Base-by-base conservation (phyloP, 2,888 invertebrate species). In the Odontothrips loti region DNA sequence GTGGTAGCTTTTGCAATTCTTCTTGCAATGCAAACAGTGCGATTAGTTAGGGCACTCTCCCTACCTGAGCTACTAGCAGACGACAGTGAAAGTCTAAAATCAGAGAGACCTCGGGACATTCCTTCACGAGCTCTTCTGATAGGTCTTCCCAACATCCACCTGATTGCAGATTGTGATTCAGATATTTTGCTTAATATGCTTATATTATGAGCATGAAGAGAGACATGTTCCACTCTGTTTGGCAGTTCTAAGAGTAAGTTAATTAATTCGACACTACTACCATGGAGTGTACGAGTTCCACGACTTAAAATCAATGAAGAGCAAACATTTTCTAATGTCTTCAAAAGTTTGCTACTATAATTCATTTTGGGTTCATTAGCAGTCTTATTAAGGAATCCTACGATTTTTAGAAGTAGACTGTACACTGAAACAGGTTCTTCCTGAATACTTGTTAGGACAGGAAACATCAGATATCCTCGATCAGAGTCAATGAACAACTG, bases 131-230 rank as follows among this genome's bases (percentile, higher is more conserved):
- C 23, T 75, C 68, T 75, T 27, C 68, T 75, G 9, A 12, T 9
- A 27, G 68, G 68, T 75, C 68, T n/a, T 75, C 68, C 68, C 12
- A 75, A 27, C 68, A 75, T 75, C 68, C 68, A 75, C 27, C 27
- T 75, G 9, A 75, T 12, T 27, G 68, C 68, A 27, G 27, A 1
- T 75, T 23, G 23, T 27, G 23, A 23, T 12, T 75, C 27, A 23
- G 68, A 75, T 8, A 75, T 75, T 12, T 75, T 75, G 68, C 1
- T 9, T 8, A 75, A 27, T 9, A 75, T 75, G 12, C 27, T 75
- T 8, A 75, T 27, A 12, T 75, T 75, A 12, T 27, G 68, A 12
- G 27, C 12, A 27, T 75, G 68, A 27, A 75, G 68, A 4, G 10
- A 27, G 2, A 23, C n/a, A 75, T 75, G 23, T 23, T 75, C 27